phyloP scores from a whole-genome alignment of 2,113 vertebrate genomes.

The Aythya baeri region DNA sequence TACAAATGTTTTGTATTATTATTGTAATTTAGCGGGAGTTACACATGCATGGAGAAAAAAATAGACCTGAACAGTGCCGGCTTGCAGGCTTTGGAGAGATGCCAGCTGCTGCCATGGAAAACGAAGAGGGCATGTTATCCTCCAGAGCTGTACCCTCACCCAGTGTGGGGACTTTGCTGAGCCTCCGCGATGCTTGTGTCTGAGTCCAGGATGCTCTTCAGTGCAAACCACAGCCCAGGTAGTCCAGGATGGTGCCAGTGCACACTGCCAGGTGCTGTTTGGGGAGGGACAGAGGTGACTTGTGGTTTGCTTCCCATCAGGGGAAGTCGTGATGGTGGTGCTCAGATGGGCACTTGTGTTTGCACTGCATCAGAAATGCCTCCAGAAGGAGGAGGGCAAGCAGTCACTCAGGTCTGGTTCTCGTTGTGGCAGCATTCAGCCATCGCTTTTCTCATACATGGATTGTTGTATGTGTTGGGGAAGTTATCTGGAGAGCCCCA shows the following conservation, averaged over 20 bases:
- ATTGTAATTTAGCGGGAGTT: not conserved
- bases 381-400: not conserved
- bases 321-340: not conserved
- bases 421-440: not conserved
- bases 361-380: accelerated
- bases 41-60: not conserved
- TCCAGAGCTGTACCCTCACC: not conserved
- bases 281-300: not conserved
- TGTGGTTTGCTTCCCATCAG: accelerated
- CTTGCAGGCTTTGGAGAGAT: not conserved
- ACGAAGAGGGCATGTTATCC: not conserved
- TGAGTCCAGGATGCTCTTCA: not conserved
- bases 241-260: not conserved
- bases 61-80: not conserved
- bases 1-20: slow-evolving; percentile 21
- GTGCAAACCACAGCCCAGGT: not conserved
- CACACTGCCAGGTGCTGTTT: not conserved
- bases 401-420: not conserved
- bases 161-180: accelerated
- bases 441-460: not conserved
- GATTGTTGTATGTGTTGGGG: not conserved
- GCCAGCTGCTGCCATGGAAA: not conserved
- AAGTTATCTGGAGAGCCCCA: not conserved
- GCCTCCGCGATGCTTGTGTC: accelerated
- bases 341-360: not conserved